A percentile compares a stretch with the other conserved stretches of the same genome.
Evolutionary conservation across 2,113 vertebrate species (phyloP).

Genomic region (Catharus bicknelli): DNA sequence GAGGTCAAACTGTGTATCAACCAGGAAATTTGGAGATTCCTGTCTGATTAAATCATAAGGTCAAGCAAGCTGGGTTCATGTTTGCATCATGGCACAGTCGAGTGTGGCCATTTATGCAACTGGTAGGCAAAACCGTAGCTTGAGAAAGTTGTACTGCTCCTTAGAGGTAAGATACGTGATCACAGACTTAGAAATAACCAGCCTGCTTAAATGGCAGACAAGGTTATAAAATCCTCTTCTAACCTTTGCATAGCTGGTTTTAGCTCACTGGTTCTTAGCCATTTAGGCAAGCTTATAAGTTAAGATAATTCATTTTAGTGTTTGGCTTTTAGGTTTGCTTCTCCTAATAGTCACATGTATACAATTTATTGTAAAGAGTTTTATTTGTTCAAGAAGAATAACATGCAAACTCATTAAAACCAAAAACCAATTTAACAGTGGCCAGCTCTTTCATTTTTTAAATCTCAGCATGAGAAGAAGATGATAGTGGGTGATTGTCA

Average conservation of each 20-base stretch:
- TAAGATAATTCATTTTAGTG: neutral
- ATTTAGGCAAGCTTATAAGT: neutral
- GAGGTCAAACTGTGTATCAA: fast-evolving
- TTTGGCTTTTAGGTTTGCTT: neutral
- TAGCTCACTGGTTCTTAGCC: neutral
- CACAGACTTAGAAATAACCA: neutral
- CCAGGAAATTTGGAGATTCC: neutral
- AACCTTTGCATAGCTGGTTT: neutral
- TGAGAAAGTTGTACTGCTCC: neutral
- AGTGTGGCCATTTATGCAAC: neutral
- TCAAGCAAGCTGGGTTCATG: neutral
- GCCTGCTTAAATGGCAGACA: neutral
- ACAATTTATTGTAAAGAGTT: neutral
- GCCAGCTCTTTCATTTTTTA: neutral
- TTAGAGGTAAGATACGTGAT: neutral
- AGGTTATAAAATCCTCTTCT: neutral
- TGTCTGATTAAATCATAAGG: neutral
- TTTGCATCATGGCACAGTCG: neutral
- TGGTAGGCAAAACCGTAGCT: neutral
- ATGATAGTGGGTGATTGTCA: neutral
- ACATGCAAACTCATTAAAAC: neutral
- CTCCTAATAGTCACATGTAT: neutral
- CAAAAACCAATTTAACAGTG: neutral
- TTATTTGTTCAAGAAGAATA: neutral
- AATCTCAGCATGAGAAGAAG: neutral